Percentiles rank a stretch among this genome's conserved stretches.
These are phyloP conservation scores for Xenopus laevis DNA, from an alignment of 2,113 vertebrate species.

Conservation along the genomic window DNA sequence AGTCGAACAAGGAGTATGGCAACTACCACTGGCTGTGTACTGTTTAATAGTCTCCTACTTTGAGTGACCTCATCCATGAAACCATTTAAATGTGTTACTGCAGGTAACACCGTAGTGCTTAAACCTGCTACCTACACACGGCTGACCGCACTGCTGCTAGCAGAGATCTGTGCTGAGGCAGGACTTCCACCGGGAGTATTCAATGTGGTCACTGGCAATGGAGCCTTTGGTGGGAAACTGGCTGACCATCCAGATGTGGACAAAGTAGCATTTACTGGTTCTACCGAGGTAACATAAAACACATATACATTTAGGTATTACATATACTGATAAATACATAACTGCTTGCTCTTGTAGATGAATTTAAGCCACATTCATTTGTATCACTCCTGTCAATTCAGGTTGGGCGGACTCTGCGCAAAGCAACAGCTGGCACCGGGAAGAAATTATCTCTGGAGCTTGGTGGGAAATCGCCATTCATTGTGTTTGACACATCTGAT, in stretches of 20 bases:
- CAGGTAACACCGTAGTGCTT: constrained; percentile 62
- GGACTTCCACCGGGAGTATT: constrained; percentile 55
- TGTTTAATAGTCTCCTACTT: too few species aligned
- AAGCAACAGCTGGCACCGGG: constrained; percentile 48
- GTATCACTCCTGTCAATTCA: constrained; percentile 3
- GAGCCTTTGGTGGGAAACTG: constrained; percentile 46
- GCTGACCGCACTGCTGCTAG: constrained; percentile 56
- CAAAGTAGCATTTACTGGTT: constrained; percentile 59
- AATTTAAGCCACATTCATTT: too few species aligned
- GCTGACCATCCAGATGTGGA: constrained; percentile 49
- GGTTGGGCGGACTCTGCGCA: constrained; percentile 56
- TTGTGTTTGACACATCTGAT: constrained; percentile 55
- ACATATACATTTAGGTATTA: too few species aligned
- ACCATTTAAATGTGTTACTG: not conserved
- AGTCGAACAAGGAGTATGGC: too few species aligned
- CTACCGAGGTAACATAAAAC: constrained; percentile 51
- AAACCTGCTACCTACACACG: constrained; percentile 46
- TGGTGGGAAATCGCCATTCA: constrained; percentile 53
- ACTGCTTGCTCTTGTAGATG: too few species aligned
- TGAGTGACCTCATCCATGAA: not conserved
- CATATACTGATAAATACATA: too few species aligned
- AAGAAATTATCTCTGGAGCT: constrained; percentile 56
- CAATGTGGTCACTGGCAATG: constrained; percentile 56
- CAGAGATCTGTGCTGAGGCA: constrained; percentile 58
- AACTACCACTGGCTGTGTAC: too few species aligned